Conservation (phyloP, 2,113 vertebrate species). For the Prochilodus magdalenae region DNA sequence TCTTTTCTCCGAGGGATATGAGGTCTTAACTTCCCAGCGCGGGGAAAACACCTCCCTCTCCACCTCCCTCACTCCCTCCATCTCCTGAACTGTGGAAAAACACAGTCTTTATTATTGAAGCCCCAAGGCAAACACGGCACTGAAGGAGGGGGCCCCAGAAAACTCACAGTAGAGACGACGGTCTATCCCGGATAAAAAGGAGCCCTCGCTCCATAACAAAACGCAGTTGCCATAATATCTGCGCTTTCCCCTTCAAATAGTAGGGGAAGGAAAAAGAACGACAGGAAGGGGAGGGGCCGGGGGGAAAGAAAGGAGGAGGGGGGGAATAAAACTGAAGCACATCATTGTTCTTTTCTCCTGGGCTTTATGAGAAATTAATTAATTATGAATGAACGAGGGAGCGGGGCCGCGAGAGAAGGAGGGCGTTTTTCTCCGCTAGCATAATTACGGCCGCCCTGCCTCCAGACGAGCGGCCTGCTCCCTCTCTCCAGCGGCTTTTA, state of each 20-base stretch:
- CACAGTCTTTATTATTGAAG: conserved; percentile 75
- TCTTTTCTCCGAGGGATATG: conserved; percentile 1
- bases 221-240: conserved; percentile 75
- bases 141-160: conserved; percentile 64
- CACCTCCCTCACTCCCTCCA: conserved; percentile 49
- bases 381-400: conserved; percentile 78
- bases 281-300: conserved; percentile 55
- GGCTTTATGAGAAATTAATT: conserved; percentile 79
- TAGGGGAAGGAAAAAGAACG: conserved; percentile 50
- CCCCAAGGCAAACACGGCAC: conserved; percentile 65
- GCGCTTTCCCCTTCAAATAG: conserved; percentile 63
- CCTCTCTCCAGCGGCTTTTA: conserved; percentile 74
- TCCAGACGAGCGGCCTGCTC: conserved; percentile 69
- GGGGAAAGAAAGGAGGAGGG: conserved; percentile 51
- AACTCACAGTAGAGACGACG: conserved; percentile 62
- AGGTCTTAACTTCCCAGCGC: conserved; percentile 12
- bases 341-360: conserved; percentile 73
- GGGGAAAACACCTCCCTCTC: conserved; percentile 52
- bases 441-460: conserved; percentile 76
- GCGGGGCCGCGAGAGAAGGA: conserved; percentile 71
- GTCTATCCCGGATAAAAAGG: conserved; percentile 80
- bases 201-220: conserved; percentile 74
- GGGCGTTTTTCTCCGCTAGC: conserved; percentile 71
- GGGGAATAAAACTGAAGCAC: conserved; percentile 53
- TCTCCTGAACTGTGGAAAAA: conserved; percentile 30